Percentiles rank a stretch among this genome's conserved stretches.
phyloP scores from a whole-genome alignment of 2,888 invertebrate species.

The Celastrina argiolus region DNA sequence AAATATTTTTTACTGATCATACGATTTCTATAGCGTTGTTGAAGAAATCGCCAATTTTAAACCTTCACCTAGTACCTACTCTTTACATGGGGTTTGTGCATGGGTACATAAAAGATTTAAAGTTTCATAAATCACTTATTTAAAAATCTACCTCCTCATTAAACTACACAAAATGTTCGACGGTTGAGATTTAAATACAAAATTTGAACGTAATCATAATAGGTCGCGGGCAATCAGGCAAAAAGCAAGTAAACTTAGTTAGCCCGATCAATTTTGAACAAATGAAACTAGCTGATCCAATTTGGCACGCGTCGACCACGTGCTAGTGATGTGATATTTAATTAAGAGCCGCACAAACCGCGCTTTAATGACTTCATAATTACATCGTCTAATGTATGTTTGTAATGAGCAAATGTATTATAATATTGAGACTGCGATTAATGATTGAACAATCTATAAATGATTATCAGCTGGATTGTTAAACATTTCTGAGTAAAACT shows the following conservation, averaged over 20 bases:
- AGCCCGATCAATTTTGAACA: conserved; percentile 22
- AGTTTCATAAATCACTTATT: no score
- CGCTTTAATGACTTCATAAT: conserved; percentile 1
- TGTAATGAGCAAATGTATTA: background rate
- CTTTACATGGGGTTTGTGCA: no score
- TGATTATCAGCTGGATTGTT: no score
- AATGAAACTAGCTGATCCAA: conserved; percentile 26
- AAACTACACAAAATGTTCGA: no score
- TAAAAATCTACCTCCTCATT: no score
- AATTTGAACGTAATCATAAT: background rate
- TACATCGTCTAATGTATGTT: background rate
- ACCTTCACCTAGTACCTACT: no score
- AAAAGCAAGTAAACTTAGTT: conserved; percentile 19
- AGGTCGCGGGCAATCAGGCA: conserved; percentile 11
- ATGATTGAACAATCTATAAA: no score
- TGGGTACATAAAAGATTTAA: no score
- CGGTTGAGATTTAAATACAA: background rate
- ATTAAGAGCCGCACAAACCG: conserved; percentile 21
- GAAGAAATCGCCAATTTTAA: no score
- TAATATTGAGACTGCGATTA: background rate
- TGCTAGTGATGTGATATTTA: conserved; percentile 24
- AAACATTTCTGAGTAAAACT: no score
- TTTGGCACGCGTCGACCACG: conserved; percentile 23
- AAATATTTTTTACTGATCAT: no score
- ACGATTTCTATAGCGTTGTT: no score